Percentiles rank a stretch among this genome's conserved stretches.
Conservation (phyloP, 2,797 vertebrate species). For the Gadopsis bispinosus region DNA sequence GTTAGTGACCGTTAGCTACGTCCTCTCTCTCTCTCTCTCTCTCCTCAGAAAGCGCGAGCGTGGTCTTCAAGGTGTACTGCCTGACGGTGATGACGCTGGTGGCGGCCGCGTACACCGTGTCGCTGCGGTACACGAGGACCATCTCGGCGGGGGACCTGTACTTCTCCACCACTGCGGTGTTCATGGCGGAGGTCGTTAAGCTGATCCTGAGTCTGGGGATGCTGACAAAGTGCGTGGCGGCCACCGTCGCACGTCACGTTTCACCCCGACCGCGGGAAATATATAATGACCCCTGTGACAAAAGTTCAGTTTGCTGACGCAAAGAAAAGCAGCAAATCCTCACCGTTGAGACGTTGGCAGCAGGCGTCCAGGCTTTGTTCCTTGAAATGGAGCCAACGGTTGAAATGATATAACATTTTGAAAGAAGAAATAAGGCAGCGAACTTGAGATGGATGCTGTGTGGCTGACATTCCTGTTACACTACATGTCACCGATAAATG, state of each 20-base stretch:
- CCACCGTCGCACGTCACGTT: not conserved
- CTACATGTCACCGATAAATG: not conserved
- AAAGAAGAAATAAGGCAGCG: no score
- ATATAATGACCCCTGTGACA: no score
- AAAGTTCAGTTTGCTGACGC: no score
- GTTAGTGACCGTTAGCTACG: not conserved
- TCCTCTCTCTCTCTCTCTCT: constrained; percentile 41
- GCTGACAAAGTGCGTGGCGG: no score
- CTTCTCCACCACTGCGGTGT: no score
- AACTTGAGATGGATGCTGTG: no score
- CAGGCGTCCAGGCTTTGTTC: no score
- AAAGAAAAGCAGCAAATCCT: not conserved
- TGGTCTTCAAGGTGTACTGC: constrained; percentile 95
- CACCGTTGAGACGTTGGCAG: not conserved
- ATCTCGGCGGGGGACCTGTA: not conserved
- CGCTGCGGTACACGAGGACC: constrained; percentile 90
- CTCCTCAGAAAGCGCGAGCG: constrained; percentile 88
- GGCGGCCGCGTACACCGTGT: constrained; percentile 91
- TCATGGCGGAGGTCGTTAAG: no score
- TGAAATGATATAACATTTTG: no score
- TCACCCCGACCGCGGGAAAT: not conserved
- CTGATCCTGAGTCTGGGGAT: no score
- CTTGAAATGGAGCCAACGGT: no score
- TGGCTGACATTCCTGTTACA: no score
- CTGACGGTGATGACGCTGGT: constrained; percentile 96